Percentiles rank a stretch among this genome's conserved stretches.
These are phyloP conservation scores for Agonopterix arenella DNA, from an alignment of 2,888 invertebrate species.

Conservation along the genomic window DNA sequence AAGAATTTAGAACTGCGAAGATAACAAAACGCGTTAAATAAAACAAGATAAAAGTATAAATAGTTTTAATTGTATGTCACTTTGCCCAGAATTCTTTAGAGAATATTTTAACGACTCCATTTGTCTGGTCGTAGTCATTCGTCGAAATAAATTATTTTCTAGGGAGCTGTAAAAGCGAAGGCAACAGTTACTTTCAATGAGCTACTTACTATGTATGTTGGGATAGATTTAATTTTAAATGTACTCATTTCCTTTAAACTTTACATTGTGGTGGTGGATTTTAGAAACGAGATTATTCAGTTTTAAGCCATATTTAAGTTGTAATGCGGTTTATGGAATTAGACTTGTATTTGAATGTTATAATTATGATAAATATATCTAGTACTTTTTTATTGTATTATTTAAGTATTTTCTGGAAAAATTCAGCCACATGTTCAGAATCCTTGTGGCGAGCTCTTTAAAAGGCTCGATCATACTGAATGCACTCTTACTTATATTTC, in stretches of 20 bases:
- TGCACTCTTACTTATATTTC: no score
- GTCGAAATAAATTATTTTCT: conserved; percentile 33
- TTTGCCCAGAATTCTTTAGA: neutral
- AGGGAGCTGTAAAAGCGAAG: conserved; percentile 29
- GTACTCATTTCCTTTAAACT: neutral
- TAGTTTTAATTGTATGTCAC: conserved; percentile 1
- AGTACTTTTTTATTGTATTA: no score
- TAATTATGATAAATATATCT: no score
- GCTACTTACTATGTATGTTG: neutral
- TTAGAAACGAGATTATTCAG: no score
- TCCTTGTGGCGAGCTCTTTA: no score
- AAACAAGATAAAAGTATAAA: neutral
- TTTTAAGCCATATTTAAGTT: no score
- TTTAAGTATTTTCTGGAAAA: no score
- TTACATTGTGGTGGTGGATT: neutral
- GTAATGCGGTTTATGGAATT: no score
- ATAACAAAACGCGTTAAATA: neutral
- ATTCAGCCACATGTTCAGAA: no score
- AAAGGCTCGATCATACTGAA: no score
- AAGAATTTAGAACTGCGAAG: no score
- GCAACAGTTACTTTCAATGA: conserved; percentile 9
- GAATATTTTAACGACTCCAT: conserved; percentile 22
- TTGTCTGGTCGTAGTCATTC: conserved; percentile 24
- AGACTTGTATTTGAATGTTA: no score
- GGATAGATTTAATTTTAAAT: neutral